Percentiles rank a stretch among this genome's conserved stretches.
These are phyloP conservation scores for Fratercula arctica DNA, from an alignment of 2,797 vertebrate genomes.

Conservation along the genomic window DNA sequence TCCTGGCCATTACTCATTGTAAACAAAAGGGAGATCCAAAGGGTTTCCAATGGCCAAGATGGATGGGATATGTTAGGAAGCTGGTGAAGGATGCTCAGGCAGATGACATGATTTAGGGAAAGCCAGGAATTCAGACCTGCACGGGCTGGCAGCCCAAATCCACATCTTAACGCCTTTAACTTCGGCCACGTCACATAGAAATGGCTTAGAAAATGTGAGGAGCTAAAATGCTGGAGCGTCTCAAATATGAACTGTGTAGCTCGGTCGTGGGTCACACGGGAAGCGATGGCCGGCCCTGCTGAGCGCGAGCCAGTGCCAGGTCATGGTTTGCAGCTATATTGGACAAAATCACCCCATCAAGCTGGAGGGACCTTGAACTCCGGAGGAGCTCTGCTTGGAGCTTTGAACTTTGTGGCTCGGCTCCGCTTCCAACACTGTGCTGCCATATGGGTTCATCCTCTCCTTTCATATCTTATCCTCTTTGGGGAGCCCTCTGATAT, in stretches of 20 bases:
- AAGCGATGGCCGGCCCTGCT: background rate
- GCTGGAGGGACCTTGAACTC: slow-evolving; percentile 38
- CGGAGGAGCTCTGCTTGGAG: background rate
- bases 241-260: background rate
- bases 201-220: background rate
- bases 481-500: slow-evolving; percentile 24
- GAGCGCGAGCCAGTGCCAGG: background rate
- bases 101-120: slow-evolving; percentile 60
- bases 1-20: slow-evolving; percentile 68
- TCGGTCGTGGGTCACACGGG: accelerated
- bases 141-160: background rate
- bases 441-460: slow-evolving; percentile 27
- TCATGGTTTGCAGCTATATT: background rate
- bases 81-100: slow-evolving; percentile 56
- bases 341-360: background rate
- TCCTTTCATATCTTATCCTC: slow-evolving; percentile 39
- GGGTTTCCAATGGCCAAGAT: slow-evolving; percentile 47
- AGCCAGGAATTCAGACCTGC: slow-evolving; percentile 14
- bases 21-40: slow-evolving; percentile 70
- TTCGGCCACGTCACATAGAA: accelerated
- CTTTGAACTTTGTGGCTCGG: slow-evolving; percentile 18
- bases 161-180: background rate
- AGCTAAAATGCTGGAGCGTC: background rate
- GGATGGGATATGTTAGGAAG: slow-evolving; percentile 61
- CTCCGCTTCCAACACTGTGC: background rate